These are phyloP conservation scores for Mormyrops attenuatus DNA, from an alignment of 2,797 vertebrate genomes.

Conservation along the genomic window DNA sequence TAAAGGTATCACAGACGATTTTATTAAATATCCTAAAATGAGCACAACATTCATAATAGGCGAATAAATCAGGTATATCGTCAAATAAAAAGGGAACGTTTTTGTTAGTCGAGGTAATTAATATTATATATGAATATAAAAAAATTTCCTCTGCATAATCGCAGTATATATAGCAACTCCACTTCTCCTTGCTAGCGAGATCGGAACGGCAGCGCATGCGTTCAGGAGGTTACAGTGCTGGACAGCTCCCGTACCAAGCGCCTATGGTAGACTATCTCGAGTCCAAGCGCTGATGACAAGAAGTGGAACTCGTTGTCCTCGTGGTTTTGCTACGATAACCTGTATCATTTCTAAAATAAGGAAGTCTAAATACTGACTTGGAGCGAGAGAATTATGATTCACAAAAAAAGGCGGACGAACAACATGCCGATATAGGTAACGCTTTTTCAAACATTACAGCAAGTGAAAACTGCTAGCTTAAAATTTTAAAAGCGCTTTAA, in stretches of 20 bases:
- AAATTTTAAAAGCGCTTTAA: neutral
- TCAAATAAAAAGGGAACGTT: neutral
- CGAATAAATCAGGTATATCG: neutral
- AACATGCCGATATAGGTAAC: constrained; percentile 47
- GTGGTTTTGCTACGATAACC: neutral
- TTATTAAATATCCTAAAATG: neutral
- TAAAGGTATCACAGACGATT: neutral
- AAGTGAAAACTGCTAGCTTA: neutral
- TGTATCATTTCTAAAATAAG: neutral
- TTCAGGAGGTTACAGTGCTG: constrained; percentile 36
- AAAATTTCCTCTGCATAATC: neutral
- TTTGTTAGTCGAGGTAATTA: neutral
- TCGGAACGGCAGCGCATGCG: constrained; percentile 22
- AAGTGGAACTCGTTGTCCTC: neutral
- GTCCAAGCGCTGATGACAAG: constrained; percentile 29
- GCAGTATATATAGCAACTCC: neutral
- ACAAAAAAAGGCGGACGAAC: constrained; percentile 28
- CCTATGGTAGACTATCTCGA: constrained; percentile 36
- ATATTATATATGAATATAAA: neutral
- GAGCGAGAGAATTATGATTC: constrained; percentile 38
- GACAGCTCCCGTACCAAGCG: constrained; percentile 28
- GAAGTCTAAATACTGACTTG: neutral
- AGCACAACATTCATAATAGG: neutral
- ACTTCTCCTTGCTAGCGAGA: neutral
- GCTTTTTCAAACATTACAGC: neutral